These are phyloP conservation scores for Chaenogobius annularis DNA, from an alignment of 2,113 vertebrate genomes.

Conservation along the genomic window DNA sequence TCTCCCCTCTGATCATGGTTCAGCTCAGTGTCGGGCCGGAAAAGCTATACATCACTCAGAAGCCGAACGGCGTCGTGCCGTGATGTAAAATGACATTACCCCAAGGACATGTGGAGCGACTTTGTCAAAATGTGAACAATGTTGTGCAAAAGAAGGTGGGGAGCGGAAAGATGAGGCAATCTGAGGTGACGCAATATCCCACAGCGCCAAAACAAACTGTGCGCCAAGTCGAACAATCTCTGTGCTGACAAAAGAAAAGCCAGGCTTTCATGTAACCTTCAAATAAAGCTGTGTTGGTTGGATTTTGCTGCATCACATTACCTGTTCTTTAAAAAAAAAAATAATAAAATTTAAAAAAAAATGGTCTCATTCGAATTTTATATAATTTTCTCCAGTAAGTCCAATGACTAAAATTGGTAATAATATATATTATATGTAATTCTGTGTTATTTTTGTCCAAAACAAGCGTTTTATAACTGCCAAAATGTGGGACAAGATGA, in stretches of 20 bases:
- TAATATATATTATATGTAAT: neutral
- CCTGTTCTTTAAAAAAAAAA: slow-evolving; percentile 17
- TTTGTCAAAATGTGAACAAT: slow-evolving; percentile 66
- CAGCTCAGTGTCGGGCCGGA: slow-evolving; percentile 37
- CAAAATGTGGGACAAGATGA: neutral
- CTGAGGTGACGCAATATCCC: slow-evolving; percentile 37
- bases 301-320: slow-evolving; percentile 31
- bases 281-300: slow-evolving; percentile 25
- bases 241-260: slow-evolving; percentile 66
- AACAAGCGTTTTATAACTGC: neutral
- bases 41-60: slow-evolving; percentile 53
- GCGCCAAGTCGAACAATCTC: slow-evolving; percentile 52
- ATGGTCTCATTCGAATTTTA: too few relatives aligned
- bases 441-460: neutral
- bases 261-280: slow-evolving; percentile 41
- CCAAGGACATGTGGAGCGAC: slow-evolving; percentile 58
- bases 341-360: too few relatives aligned
- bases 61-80: slow-evolving; percentile 35
- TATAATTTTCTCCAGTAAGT: too few relatives aligned
- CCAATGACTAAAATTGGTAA: neutral
- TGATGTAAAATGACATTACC: slow-evolving; percentile 63
- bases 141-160: slow-evolving; percentile 43
- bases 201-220: slow-evolving; percentile 38
- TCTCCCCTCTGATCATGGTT: slow-evolving; percentile 45
- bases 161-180: slow-evolving; percentile 35